phyloP scores from a whole-genome alignment of 1,140 invertebrate genomes.

The Drosophila jambulina region DNA sequence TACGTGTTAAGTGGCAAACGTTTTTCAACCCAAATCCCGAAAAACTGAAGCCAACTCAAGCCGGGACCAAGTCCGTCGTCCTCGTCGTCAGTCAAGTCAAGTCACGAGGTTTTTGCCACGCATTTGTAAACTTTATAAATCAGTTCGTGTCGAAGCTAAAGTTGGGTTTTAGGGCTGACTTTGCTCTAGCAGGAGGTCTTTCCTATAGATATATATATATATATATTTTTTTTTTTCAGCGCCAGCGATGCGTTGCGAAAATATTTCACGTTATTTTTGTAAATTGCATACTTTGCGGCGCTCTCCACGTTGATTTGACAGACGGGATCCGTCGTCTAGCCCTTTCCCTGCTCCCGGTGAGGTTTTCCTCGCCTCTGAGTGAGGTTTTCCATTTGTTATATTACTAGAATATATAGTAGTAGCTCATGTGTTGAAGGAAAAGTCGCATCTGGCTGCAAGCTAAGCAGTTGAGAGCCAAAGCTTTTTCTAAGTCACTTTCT shows the following conservation, averaged over 20 bases:
- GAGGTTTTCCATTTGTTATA: constrained; percentile 28
- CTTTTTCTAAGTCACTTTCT: background rate
- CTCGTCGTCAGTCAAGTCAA: constrained; percentile 55
- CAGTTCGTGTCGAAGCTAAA: constrained; percentile 79
- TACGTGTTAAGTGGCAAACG: constrained; percentile 83
- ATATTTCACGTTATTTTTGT: constrained; percentile 69
- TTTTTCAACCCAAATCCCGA: constrained; percentile 70
- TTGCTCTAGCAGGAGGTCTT: constrained; percentile 1
- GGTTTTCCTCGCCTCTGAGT: constrained; percentile 1
- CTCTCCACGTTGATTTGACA: constrained; percentile 55
- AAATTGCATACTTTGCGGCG: constrained; percentile 66
- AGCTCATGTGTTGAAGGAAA: constrained; percentile 1
- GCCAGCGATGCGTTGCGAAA: constrained; percentile 57
- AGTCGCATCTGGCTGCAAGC: background rate
- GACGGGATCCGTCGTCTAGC: constrained; percentile 18
- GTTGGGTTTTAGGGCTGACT: constrained; percentile 31
- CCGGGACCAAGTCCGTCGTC: constrained; percentile 22
- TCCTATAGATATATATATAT: background rate
- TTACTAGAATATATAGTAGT: constrained; percentile 10
- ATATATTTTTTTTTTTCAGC: background rate
- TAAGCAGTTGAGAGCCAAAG: background rate
- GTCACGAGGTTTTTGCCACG: constrained; percentile 80
- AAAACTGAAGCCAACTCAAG: constrained; percentile 53
- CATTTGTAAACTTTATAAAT: constrained; percentile 84
- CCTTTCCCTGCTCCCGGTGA: background rate